These are phyloP conservation scores for Hippocampus mohnikei DNA, from an alignment of 2,113 vertebrate species.

Conservation along the genomic window DNA sequence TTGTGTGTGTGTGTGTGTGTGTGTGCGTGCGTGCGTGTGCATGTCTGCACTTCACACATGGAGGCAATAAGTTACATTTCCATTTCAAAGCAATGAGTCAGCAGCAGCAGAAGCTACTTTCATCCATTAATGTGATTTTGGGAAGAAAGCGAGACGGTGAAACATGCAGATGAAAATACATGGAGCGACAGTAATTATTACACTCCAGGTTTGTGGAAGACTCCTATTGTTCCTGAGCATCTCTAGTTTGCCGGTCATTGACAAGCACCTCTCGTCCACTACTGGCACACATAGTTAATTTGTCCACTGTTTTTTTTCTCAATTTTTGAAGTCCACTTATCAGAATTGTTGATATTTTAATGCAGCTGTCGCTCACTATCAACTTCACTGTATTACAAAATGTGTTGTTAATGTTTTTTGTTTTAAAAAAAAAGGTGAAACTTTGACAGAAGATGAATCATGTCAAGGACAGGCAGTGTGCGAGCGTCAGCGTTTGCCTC, in stretches of 20 bases:
- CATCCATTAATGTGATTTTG: constrained; percentile 73
- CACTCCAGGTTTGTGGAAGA: constrained; percentile 35
- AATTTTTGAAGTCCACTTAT: constrained; percentile 21
- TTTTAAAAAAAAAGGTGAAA: constrained; percentile 23
- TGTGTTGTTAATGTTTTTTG: constrained; percentile 13
- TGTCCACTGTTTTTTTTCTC: no score
- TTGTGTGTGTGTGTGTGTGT: constrained; percentile 17
- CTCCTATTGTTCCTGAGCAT: constrained; percentile 5
- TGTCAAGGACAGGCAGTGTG: constrained; percentile 24
- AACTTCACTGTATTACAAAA: constrained; percentile 23
- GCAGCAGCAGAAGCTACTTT: constrained; percentile 70
- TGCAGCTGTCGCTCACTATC: constrained; percentile 37
- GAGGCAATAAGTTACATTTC: constrained; percentile 69
- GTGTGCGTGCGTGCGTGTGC: constrained; percentile 25
- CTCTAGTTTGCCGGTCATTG: constrained; percentile 19
- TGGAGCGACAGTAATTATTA: constrained; percentile 52
- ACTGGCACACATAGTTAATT: neutral
- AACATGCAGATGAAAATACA: constrained; percentile 42
- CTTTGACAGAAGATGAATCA: constrained; percentile 26
- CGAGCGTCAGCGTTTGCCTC: constrained; percentile 30
- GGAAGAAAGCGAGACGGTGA: constrained; percentile 55
- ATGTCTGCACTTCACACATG: constrained; percentile 55
- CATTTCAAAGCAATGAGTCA: constrained; percentile 72
- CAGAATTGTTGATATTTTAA: constrained; percentile 30
- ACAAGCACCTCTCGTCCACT: constrained; percentile 15